Percentiles rank a stretch among this genome's conserved stretches.
Conservation (phyloP, 2,113 vertebrate genomes). For the Nanorana parkeri region DNA sequence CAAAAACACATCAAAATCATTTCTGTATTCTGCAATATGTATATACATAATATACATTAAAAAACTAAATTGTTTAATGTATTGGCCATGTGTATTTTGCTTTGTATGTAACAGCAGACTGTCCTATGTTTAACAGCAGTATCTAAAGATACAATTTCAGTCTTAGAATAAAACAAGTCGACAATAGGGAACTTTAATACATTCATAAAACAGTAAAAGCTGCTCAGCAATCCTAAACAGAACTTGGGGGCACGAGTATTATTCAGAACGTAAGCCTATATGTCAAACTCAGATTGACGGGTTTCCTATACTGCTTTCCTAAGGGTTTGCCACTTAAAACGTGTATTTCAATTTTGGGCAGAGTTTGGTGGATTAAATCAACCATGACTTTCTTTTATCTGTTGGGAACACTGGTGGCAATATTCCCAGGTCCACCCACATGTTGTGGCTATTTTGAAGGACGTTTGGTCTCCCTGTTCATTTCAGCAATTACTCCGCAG, state of each 20-base stretch:
- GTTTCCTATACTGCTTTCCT: too few relatives aligned
- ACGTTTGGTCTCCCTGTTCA: too few relatives aligned
- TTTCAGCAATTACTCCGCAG: too few relatives aligned
- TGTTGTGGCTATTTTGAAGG: too few relatives aligned
- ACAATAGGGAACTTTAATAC: slow-evolving; percentile 73
- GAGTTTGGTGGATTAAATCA: too few relatives aligned
- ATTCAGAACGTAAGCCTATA: not conserved
- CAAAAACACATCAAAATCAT: slow-evolving; percentile 83
- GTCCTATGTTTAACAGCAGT: slow-evolving; percentile 61
- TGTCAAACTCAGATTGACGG: too few relatives aligned
- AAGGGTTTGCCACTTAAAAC: too few relatives aligned
- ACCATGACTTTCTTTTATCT: too few relatives aligned
- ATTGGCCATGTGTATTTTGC: slow-evolving; percentile 12
- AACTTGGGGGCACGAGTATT: not conserved
- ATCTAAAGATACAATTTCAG: slow-evolving; percentile 28
- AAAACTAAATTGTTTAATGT: slow-evolving; percentile 24
- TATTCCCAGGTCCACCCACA: too few relatives aligned
- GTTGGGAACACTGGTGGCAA: too few relatives aligned
- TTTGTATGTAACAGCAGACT: slow-evolving; percentile 61
- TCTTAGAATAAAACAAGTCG: slow-evolving; percentile 56
- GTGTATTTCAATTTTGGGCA: too few relatives aligned
- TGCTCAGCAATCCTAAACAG: not conserved
- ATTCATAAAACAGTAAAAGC: slow-evolving; percentile 65
- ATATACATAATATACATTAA: slow-evolving; percentile 86
- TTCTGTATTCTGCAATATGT: slow-evolving; percentile 75